A percentile compares a stretch with the other conserved stretches of the same genome.
These are phyloP conservation scores for Pentamera pediparva DNA, from an alignment of 53 echinoderm and acorn worm species.

Conservation along the genomic window DNA sequence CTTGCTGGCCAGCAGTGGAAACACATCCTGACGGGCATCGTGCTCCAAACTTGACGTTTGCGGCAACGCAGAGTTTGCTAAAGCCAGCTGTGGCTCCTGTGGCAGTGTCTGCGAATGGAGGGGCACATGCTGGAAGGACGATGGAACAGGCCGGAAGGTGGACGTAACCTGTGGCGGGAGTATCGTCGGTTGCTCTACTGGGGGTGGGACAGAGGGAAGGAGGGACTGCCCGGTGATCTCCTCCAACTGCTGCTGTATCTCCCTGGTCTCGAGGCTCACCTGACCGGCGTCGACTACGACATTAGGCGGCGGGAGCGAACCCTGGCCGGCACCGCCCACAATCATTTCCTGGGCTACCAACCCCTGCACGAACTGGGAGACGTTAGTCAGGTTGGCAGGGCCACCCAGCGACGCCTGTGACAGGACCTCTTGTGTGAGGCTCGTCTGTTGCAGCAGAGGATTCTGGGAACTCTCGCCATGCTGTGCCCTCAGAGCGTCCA, in stretches of 20 bases:
- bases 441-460: conserved; percentile 39
- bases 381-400: conserved; percentile 48
- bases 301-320: too few species aligned
- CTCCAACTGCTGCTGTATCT: conserved; percentile 95
- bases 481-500: conserved; percentile 39
- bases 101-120: conserved; percentile 19
- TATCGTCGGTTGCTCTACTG: conserved; percentile 46
- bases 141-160: conserved; percentile 14
- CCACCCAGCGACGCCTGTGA: conserved; percentile 43
- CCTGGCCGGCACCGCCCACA: too few species aligned
- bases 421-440: conserved; percentile 53
- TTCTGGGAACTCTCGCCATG: conserved; percentile 45
- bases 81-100: background rate
- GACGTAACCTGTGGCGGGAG: conserved; percentile 42
- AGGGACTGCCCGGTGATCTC: conserved; percentile 85
- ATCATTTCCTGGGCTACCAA: conserved; percentile 20
- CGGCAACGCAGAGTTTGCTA: background rate
- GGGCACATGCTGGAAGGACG: conserved; percentile 28
- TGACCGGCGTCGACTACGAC: too few species aligned
- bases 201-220: conserved; percentile 12
- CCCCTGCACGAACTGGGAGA: conserved; percentile 35
- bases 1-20: conserved; percentile 8
- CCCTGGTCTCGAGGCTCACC: conserved; percentile 91
- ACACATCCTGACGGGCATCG: background rate
- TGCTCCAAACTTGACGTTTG: background rate